A percentile compares a stretch with the other conserved stretches of the same genome.
These are phyloP conservation scores for Andrena marginata DNA, from an alignment of 2,888 invertebrate genomes.

Conservation along the genomic window DNA sequence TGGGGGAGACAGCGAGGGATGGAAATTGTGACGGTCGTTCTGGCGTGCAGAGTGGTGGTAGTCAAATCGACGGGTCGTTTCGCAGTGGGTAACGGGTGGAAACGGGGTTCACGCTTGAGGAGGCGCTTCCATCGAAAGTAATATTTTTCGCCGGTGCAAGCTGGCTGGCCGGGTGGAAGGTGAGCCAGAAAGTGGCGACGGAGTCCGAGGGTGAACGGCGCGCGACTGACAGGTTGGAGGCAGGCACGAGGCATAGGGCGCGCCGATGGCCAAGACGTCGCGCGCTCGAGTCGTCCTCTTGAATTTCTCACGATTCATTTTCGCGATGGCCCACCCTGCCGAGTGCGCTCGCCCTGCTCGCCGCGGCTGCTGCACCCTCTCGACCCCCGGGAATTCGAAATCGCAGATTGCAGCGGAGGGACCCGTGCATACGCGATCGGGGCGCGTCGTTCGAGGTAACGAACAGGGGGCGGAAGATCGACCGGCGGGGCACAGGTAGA, in stretches of 20 bases:
- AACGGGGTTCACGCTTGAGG: conserved; percentile 49
- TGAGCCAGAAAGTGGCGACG: neutral
- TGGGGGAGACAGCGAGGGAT: neutral
- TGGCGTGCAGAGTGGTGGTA: conserved; percentile 37
- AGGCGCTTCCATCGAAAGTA: conserved; percentile 60
- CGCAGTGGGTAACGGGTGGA: conserved; percentile 58
- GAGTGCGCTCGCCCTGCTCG: conserved; percentile 29
- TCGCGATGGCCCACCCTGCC: conserved; percentile 30
- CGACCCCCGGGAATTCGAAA: conserved; percentile 44
- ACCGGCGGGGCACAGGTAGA: conserved; percentile 33
- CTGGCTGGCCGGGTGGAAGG: neutral
- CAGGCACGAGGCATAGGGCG: neutral
- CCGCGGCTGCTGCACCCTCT: neutral
- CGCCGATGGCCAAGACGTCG: conserved; percentile 30
- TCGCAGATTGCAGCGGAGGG: conserved; percentile 44
- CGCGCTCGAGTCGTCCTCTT: conserved; percentile 31
- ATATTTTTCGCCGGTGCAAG: conserved; percentile 69
- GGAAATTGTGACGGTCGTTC: conserved; percentile 19
- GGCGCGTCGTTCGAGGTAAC: conserved; percentile 30
- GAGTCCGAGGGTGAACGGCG: neutral
- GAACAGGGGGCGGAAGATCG: conserved; percentile 3
- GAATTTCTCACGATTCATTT: conserved; percentile 65
- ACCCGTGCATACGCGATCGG: conserved; percentile 44
- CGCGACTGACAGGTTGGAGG: conserved; percentile 1
- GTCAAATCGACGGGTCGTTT: conserved; percentile 66